Evolutionary conservation across 2,113 vertebrate genomes (phyloP).

Genomic region (Chloebia gouldiae): DNA sequence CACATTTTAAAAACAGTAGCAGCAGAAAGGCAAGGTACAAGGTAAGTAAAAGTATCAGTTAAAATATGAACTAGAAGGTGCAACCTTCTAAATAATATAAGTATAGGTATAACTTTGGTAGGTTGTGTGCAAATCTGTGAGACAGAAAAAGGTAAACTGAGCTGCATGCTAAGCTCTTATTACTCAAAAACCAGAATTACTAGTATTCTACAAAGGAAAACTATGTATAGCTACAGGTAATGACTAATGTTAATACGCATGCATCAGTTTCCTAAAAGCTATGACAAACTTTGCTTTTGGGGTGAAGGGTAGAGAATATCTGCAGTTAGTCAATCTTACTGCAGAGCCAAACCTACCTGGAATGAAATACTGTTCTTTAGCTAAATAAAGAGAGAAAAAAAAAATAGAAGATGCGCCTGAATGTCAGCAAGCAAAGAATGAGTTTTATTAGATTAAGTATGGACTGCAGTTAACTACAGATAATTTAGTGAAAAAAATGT

Average conservation of each 20-base stretch:
- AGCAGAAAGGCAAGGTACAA: slow-evolving; percentile 37
- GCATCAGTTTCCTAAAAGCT: slow-evolving; percentile 69
- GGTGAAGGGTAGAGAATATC: slow-evolving; percentile 51
- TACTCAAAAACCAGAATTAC: slow-evolving; percentile 60
- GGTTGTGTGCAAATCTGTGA: slow-evolving; percentile 43
- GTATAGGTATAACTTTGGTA: not conserved
- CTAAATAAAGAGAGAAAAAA: slow-evolving; percentile 85
- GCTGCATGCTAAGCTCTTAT: slow-evolving; percentile 78
- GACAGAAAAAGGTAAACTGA: slow-evolving; percentile 37
- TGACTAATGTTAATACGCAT: slow-evolving; percentile 68
- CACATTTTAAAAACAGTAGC: slow-evolving; percentile 74
- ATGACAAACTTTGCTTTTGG: slow-evolving; percentile 54
- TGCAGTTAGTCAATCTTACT: slow-evolving; percentile 74
- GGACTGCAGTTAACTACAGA: slow-evolving; percentile 63
- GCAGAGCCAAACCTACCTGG: slow-evolving; percentile 92
- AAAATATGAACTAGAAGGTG: slow-evolving; percentile 53
- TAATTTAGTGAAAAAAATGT: slow-evolving; percentile 59
- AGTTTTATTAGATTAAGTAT: slow-evolving; percentile 75
- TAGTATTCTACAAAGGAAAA: slow-evolving; percentile 55
- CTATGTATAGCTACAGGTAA: slow-evolving; percentile 50
- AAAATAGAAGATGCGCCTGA: slow-evolving; percentile 85
- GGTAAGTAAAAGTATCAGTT: slow-evolving; percentile 26
- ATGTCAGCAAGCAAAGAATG: slow-evolving; percentile 79
- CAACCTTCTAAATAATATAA: slow-evolving; percentile 47
- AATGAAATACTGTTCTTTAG: slow-evolving; percentile 99